Evolutionary conservation across 2,113 vertebrate genomes (phyloP), one percentile per base, ranked within the genome.

Genomic region (Sylvicapra grimmia): DNA sequence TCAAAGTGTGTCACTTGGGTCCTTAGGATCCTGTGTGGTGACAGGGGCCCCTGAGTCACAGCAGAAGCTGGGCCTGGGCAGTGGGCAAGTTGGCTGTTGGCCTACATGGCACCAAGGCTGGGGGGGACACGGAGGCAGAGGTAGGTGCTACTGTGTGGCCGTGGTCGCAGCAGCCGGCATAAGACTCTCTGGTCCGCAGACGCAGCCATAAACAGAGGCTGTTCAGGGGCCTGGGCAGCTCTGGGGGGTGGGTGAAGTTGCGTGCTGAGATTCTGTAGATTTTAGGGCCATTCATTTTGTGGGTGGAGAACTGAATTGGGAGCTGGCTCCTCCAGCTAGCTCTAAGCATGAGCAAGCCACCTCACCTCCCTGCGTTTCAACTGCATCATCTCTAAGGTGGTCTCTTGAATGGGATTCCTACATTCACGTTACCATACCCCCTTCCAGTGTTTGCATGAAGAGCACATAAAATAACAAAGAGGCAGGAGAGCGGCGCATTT

Each of bases 211-310:
- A 75, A 31, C 36, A 84, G n/a, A 87, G 19, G 65, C 65, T 11
- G 3, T 31, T n/a, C 72, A 89, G 59, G 25, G 72, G 54, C 72
- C 58, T 96, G 93, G 85, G 54, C 63, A 95, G 96, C 40, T 88
- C 90, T 8, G 16, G 8, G 36, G 36, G 36, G 21, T 12, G 4
- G 18, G 40, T 16, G 36, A 14, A 15, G 36, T 14, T 11, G 14
- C 15, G 79, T n/a, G 49, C 18, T 12, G 8, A 16, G 47, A 12
- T 49, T 36, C 68, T 49, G 0, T 27, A 31, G 27, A 21, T 77
- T 85, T 40, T 44, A 31, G 36, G 68, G 54, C 27, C 56, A 21
- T 53, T 47, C 23, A 18, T 21, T 77, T 63, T 65, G 59, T 9
- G 27, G 21, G 8, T 84, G 15, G 80, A 75, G 49, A 93, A 63